Evolutionary conservation across 92 coral and sea anemone genomes (phyloP).

Genomic region (Palythoa caribaeorum): DNA sequence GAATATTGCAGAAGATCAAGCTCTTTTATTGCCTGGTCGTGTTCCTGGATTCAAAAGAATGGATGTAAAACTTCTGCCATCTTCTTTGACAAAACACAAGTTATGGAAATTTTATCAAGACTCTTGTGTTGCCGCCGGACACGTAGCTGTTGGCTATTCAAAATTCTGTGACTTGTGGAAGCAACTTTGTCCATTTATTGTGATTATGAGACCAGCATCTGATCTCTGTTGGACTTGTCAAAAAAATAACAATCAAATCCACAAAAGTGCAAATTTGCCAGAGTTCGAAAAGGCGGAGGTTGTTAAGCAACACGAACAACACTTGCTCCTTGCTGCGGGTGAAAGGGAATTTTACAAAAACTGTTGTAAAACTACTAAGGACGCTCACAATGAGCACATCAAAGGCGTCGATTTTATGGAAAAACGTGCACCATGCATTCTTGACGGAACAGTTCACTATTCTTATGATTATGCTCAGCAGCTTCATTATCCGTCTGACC

Average conservation of each 20-base stretch:
- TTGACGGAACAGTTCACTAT: conserved; percentile 54
- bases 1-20: conserved; percentile 65
- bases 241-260: conserved; percentile 51
- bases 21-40: conserved; percentile 66
- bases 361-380: conserved; percentile 62
- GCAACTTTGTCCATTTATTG: conserved; percentile 55
- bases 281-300: conserved; percentile 55
- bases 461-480: conserved; percentile 79
- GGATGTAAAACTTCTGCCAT: conserved; percentile 62
- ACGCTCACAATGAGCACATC: conserved; percentile 6
- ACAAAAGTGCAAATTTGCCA: conserved; percentile 47
- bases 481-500: conserved; percentile 65
- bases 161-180: conserved; percentile 69
- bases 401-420: conserved; percentile 30
- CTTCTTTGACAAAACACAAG: conserved; percentile 42
- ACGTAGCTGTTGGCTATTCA: conserved; percentile 50
- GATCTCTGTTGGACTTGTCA: conserved; percentile 65
- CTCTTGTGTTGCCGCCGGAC: not conserved
- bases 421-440: conserved; percentile 53
- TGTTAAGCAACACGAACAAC: conserved; percentile 56
- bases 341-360: conserved; percentile 61
- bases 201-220: conserved; percentile 55
- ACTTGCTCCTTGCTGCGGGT: conserved; percentile 43
- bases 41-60: conserved; percentile 68
- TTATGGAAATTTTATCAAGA: conserved; percentile 52